These are phyloP conservation scores for Drosophila santomea DNA, from an alignment of 1,140 invertebrate genomes.

Conservation along the genomic window DNA sequence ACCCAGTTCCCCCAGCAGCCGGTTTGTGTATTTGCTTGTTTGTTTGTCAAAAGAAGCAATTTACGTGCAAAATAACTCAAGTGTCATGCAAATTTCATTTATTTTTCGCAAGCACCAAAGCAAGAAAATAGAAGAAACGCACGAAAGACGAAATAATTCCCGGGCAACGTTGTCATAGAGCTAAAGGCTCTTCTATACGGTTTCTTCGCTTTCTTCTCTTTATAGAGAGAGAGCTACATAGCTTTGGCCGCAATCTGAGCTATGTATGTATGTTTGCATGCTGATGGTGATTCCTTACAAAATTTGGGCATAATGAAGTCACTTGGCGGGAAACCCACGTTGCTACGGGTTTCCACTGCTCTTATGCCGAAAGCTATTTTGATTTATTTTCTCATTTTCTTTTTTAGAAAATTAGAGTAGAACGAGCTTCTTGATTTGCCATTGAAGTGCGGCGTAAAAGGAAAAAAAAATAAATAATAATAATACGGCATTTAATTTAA, in stretches of 20 bases:
- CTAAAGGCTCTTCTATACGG: constrained; percentile 24
- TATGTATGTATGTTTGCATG: constrained; percentile 20
- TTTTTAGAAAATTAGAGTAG: constrained; percentile 68
- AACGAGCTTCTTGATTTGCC: constrained; percentile 70
- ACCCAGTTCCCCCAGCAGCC: constrained; percentile 4
- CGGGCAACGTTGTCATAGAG: constrained; percentile 75
- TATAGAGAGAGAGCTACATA: not conserved
- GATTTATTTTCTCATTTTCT: constrained; percentile 43
- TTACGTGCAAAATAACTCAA: constrained; percentile 85
- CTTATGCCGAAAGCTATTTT: constrained; percentile 44
- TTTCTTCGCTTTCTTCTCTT: not conserved
- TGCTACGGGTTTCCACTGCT: constrained; percentile 9
- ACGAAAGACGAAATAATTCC: constrained; percentile 59
- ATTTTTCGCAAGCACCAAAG: constrained; percentile 76
- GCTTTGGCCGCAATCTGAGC: constrained; percentile 20
- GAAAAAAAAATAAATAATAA: constrained; percentile 25
- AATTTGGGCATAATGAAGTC: constrained; percentile 77
- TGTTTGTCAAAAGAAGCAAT: constrained; percentile 84
- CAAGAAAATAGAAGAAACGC: constrained; percentile 5
- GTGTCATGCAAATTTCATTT: constrained; percentile 85
- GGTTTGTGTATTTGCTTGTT: constrained; percentile 78
- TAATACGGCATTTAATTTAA: constrained; percentile 75
- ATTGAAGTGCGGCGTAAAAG: constrained; percentile 63
- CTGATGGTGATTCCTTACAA: constrained; percentile 55
- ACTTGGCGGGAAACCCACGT: constrained; percentile 48